These are phyloP conservation scores for Acipenser oxyrinchus DNA, from an alignment of 2,797 vertebrate species.

Conservation along the genomic window DNA sequence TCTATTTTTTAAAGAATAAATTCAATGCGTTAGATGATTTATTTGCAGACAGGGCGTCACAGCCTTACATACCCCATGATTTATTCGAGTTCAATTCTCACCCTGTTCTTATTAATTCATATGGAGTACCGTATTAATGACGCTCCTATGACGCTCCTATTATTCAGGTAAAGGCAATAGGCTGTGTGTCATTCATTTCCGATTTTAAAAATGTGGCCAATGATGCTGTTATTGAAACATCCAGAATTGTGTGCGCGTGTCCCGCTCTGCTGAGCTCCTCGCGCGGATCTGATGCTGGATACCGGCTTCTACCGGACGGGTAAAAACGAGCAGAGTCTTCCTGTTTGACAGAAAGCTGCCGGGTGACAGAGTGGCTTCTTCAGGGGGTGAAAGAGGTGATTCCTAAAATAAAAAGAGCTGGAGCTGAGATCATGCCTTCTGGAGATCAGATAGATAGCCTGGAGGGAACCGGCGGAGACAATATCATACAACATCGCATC, in stretches of 20 bases:
- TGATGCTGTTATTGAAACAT: conserved; percentile 30
- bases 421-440: conserved; percentile 42
- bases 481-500: conserved; percentile 46
- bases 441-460: conserved; percentile 44
- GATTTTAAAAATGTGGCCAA: conserved; percentile 28
- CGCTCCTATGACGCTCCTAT: too few relatives aligned
- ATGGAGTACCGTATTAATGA: too few relatives aligned
- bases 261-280: conserved; percentile 42
- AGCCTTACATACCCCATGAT: too few relatives aligned
- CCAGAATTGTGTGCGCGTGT: conserved; percentile 25
- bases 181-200: conserved; percentile 9
- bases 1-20: too few relatives aligned
- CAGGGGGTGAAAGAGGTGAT: conserved; percentile 68
- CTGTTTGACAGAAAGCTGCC: conserved; percentile 90
- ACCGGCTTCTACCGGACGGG: conserved; percentile 66
- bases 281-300: conserved; percentile 44
- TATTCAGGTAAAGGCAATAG: too few relatives aligned
- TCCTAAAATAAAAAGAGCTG: conserved; percentile 56
- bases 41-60: too few relatives aligned
- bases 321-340: conserved; percentile 87
- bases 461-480: conserved; percentile 52
- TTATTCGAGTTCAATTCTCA: too few relatives aligned
- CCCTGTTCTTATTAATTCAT: too few relatives aligned
- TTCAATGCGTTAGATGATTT: too few relatives aligned
- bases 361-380: conserved; percentile 83